Evolutionary conservation across 2,888 invertebrate species (phyloP), one percentile per base, ranked within the genome.

Genomic region (Phasia obesa): DNA sequence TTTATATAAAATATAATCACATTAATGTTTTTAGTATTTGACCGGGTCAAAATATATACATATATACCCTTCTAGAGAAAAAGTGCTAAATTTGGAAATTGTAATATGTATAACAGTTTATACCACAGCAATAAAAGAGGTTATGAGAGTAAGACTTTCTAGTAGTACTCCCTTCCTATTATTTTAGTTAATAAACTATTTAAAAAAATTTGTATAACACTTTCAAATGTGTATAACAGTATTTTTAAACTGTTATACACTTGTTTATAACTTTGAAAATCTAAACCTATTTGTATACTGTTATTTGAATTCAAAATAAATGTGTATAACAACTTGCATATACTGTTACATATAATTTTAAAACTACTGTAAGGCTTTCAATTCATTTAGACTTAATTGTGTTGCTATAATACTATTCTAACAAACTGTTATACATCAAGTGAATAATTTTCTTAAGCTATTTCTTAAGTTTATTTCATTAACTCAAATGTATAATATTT

Each of bases 11-110:
- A 44, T 7, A 59, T 60, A 31, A 35, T 4, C 2, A 55, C 11
- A 60, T 44, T 53, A 65, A 13, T 31, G 35, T 49, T 65, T 60
- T 49, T 25, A 47, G 13, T 47, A 53, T 53, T 49, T 47, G 62
- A 51, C 11, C 19, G 38, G 60, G 1, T 27, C 11, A 55, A 55
- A 64, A n/a, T 47, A n/a, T n/a, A n/a, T n/a, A n/a, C n/a, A n/a
- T 62, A 13, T 38, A 60, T 49, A 57, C 49, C 27, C 25, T 60
- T 31, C 9, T 49, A 25, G 44, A 31, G 11, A 60, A 15, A 25
- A n/a, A 31, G 4, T n/a, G 17, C n/a, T 15, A 47, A 11, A 27
- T 44, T 25, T 13, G n/a, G 15, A 7, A 3, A 21, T n/a, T n/a
- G 6, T 13, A 15, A 2, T 44, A n/a, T 47, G 62, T 27, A 44